Base-by-base conservation (phyloP, 2,888 invertebrate species). In the Anarsia innoxiella region DNA sequence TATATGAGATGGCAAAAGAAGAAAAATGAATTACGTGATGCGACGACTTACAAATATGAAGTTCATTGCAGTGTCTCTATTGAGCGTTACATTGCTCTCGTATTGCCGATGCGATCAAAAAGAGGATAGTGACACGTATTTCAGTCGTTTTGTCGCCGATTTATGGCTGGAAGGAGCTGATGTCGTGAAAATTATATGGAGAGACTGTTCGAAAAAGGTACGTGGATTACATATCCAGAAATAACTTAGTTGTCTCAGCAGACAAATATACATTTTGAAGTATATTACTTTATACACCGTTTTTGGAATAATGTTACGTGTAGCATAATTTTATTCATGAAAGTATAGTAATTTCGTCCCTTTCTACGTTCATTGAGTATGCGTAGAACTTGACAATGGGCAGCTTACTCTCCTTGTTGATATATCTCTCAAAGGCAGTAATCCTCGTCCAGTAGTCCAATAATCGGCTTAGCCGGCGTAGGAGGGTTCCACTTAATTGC, bases 161-260 rank as follows among this genome's bases (percentile, higher is more conserved):
- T 55, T 85, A 40, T 86, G 86, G 86, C 47, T 82, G 1, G 85
- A 85, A 48, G 82, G 85, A 2, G 69, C 76, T 14, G 80, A 84
- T 44, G 61, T 85, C 4, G 53, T 82, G 9, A 67, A 67, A 36
- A 76, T 84, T 31, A 68, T 86, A 44, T 86, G 86, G 86, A 62
- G 74, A 36, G 84, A 86, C 47, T 86, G 86, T 38, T 79, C 86
- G 0, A 84, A 78, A 46, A 83, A 82, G 56, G 86, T 86, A 65
- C 44, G 59, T 56, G 23, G 9, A 12, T n/a, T n/a, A n/a, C n/a
- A n/a, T n/a, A n/a, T n/a, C n/a, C n/a, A n/a, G n/a, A n/a, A n/a
- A n/a, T n/a, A n/a, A n/a, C n/a, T n/a, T n/a, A n/a, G n/a, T n/a
- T n/a, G n/a, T n/a, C n/a, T n/a, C n/a, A n/a, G n/a, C n/a, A n/a